Conservation (phyloP, 2,797 vertebrate genomes). For the Prionace glauca region DNA sequence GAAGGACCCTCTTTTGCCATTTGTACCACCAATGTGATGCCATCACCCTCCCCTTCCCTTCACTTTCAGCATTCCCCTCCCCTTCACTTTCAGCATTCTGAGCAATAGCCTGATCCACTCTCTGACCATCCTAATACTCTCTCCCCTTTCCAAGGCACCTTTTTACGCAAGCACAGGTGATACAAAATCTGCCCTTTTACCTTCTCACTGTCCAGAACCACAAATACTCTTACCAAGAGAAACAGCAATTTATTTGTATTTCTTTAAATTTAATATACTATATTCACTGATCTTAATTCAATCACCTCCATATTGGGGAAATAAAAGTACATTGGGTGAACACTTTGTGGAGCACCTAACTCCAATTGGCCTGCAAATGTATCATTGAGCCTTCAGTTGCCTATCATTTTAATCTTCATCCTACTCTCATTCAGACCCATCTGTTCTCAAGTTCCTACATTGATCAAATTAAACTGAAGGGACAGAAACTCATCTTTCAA, state of each 20-base stretch:
- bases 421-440: neutral
- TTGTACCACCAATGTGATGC: too few species aligned
- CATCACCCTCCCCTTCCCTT: neutral
- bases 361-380: neutral
- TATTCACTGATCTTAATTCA: too few species aligned
- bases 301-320: too few species aligned
- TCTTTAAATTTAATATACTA: too few species aligned
- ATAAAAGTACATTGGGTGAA: too few species aligned
- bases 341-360: neutral
- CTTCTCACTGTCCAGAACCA: too few species aligned
- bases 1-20: too few species aligned
- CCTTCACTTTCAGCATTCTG: neutral
- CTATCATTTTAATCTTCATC: neutral
- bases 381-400: neutral
- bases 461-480: neutral
- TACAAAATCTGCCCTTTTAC: too few species aligned
- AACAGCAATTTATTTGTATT: too few species aligned
- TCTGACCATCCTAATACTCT: neutral
- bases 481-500: neutral
- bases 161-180: too few species aligned
- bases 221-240: too few species aligned
- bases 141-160: too few species aligned
- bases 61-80: neutral
- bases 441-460: neutral
- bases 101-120: neutral